These are phyloP conservation scores for Lasioglossum pauxillum DNA, from an alignment of 2,888 invertebrate genomes.

Conservation along the genomic window DNA sequence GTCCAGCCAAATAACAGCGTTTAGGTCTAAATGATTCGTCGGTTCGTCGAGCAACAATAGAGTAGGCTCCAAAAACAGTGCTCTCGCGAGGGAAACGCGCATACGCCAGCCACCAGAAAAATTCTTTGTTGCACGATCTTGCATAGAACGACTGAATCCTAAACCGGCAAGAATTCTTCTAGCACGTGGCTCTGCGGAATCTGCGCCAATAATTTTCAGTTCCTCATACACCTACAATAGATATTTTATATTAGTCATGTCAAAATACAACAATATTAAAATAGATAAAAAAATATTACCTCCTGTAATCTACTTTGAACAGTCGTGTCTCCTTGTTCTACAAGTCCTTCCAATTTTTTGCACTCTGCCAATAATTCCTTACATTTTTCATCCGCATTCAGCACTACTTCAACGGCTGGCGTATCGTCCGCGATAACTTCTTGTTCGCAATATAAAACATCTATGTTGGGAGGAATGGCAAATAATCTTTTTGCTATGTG, in stretches of 20 bases:
- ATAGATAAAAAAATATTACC: conserved; percentile 74
- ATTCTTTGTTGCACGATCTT: conserved; percentile 94
- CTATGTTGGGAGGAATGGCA: conserved; percentile 97
- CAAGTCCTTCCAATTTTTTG: conserved; percentile 91
- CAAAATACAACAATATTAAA: not conserved
- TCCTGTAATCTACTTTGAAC: conserved; percentile 94
- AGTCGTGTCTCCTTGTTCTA: conserved; percentile 90
- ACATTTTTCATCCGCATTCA: conserved; percentile 97
- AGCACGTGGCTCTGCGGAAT: conserved; percentile 98
- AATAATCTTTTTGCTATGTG: conserved; percentile 96
- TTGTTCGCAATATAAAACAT: conserved; percentile 98
- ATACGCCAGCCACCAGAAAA: conserved; percentile 99
- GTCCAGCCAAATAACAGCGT: conserved; percentile 99
- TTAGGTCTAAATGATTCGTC: conserved; percentile 99
- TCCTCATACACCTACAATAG: conserved; percentile 93
- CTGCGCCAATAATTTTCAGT: conserved; percentile 97
- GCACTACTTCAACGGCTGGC: conserved; percentile 96
- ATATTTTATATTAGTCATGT: not conserved
- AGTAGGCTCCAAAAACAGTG: conserved; percentile 98
- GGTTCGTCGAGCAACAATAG: conserved; percentile 99
- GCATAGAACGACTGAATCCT: conserved; percentile 96
- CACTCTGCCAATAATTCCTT: conserved; percentile 93
- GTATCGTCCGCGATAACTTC: conserved; percentile 98
- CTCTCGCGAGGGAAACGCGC: conserved; percentile 98
- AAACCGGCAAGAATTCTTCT: conserved; percentile 98